phyloP scores from a whole-genome alignment of 2,797 vertebrate genomes.

The Antennarius maculatus region DNA sequence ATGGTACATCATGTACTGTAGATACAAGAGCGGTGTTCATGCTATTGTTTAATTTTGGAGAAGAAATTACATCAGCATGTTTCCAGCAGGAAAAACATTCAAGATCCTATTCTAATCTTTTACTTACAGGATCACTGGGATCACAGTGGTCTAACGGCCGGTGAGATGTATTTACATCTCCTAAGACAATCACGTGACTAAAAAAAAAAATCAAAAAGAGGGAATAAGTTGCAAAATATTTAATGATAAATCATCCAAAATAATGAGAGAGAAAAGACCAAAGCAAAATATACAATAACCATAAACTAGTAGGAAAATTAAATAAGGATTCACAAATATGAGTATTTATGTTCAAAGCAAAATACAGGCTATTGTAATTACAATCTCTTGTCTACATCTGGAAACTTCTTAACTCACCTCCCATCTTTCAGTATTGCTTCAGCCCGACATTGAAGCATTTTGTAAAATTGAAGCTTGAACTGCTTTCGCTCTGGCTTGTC shows the following conservation, averaged over 20 bases:
- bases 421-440: constrained; percentile 84
- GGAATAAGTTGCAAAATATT: not conserved
- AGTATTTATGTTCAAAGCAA: constrained; percentile 31
- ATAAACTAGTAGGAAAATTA: not conserved
- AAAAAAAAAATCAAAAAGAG: constrained; percentile 32
- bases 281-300: not conserved
- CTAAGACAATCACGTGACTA: constrained; percentile 89
- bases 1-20: not conserved
- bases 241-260: not conserved
- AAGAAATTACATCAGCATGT: not conserved
- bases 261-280: too few relatives aligned
- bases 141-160: constrained; percentile 89
- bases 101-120: not conserved
- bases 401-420: constrained; percentile 71
- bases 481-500: constrained; percentile 86
- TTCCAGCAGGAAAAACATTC: not conserved
- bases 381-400: not conserved
- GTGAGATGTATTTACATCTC: constrained; percentile 92
- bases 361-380: not conserved
- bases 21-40: not conserved
- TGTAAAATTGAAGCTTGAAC: constrained; percentile 90
- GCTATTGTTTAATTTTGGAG: not conserved
- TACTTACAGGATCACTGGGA: constrained; percentile 84
- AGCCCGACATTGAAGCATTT: constrained; percentile 84
- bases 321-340: not conserved